Evolutionary conservation across 92 coral and sea anemone species (phyloP), one percentile per base, ranked within the genome.

Genomic region (Palythoa heliodiscus): DNA sequence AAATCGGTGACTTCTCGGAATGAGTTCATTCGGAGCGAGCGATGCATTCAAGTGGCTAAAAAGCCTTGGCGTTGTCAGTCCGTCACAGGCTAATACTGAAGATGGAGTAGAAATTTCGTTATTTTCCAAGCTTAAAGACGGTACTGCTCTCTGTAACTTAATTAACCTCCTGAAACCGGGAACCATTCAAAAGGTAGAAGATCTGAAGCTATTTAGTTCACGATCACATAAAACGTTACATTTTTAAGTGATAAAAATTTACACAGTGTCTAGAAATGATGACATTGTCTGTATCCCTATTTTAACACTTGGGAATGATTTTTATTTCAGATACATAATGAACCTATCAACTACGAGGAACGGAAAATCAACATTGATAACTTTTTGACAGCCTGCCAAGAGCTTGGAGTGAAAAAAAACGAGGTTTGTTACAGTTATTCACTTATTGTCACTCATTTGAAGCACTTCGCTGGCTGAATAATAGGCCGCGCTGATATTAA

Each of bases 311-410:
- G 57, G 39, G 58, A 43, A 67, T 67, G n/a, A 12, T 72, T 89
- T 84, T 72, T 70, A 75, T 22, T 38, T 66, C 80, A 94, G 98
- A 88, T 94, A 14, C 52, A 89, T 78, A 88, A 94, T 16, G 76
- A 88, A 53, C 93, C 95, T 50, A 86, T 71, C 13, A 69, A 93
- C 7, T 86, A 88, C 12, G 95, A 90, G 10, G 93, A 94, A 52
- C 87, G 91, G 19, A 76, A 86, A 57, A 73, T 55, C 15, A 94
- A 94, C 84, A 29, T 92, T 52, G 89, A 83, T 52, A 76, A 87
- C 70, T 94, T 94, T 77, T 57, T 87, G 91, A 90, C 82, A 50
- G 95, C 90, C 78, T 94, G 95, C 89, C 98, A 88, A 90, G 92
- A 94, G n/a, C 71, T 92, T 68, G 95, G 92, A 73, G 89, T 94